Base-by-base conservation (phyloP, 2,797 vertebrate genomes). In the Takifugu ocellatus region DNA sequence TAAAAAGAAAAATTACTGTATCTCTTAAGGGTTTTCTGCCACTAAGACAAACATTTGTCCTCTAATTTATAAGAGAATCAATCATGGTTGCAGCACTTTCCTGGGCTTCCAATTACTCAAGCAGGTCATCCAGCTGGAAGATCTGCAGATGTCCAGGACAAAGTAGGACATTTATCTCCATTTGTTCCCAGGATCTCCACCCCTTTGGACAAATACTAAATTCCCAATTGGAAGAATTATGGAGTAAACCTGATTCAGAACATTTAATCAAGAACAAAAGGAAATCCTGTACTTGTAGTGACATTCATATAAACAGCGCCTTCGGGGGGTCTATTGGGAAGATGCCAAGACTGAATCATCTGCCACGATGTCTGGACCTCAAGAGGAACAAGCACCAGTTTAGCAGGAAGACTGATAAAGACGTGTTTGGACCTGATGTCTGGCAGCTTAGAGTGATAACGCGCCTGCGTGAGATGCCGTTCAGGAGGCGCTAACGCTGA, bases 381-480 rank as follows among this genome's bases (percentile, higher is more conserved):
- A 39, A 70, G 15, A 55, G 72, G 61, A 67, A 63, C 51, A 62
- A 56, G 51, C 25, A n/a, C 5, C 31, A 2, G 70, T 69, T 59
- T 66, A 3, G 33, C 62, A 36, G 59, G 63, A 42, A 44, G 68
- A 11, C 75, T 63, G 85, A 86, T 83, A 85, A 74, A 74, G 68
- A 79, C 12, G 72, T 77, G 81, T 72, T 69, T 27, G 67, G 77
- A 69, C 79, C 72, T 76, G 16, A 66, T 66, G 58, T 76, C 62
- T 75, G 72, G 81, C 82, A 54, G 73, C 61, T 72, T 63, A 43
- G 68, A 56, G 43, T 46, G 84, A 85, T 83, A 79, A 66, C 24
- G 61, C 36, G 61, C 53, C 48, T n/a, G 56, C 12, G 59, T 73
- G 68, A 5, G 57, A 74, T 25, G 71, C 71, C 29, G 53, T 42